Base-by-base conservation (phyloP, 2,888 invertebrate genomes). In the Hipparchia sbordonii region DNA sequence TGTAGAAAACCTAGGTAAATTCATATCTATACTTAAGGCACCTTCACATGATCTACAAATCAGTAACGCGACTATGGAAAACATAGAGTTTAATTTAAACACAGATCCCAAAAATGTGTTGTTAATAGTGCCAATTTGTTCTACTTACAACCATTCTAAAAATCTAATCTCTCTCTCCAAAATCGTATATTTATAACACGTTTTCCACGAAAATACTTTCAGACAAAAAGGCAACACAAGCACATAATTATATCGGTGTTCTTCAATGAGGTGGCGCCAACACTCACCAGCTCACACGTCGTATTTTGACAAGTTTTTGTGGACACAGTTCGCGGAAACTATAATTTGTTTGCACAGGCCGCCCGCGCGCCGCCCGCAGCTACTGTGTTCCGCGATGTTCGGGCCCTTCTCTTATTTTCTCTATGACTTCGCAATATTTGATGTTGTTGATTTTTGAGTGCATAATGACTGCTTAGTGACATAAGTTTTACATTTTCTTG, bases 281-380 rank as follows among this genome's bases (percentile, higher is more conserved):
- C 63, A 48, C 52, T 56, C 72, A 48, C 48, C 7, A 6, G 1
- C 7, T 48, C 39, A 6, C 8, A 9, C 7, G 62, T 39, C 45
- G 60, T 62, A 67, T 77, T 77, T 77, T 76, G 76, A 77, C 78
- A 73, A 68, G 61, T 77, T 79, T 77, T 79, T 76, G 61, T 66
- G 59, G 51, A 66, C 13, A 59, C 67, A 51, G 12, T 80, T 77
- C 78, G 33, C 67, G 23, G 78, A 76, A 77, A 60, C 66, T 52
- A 45, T 77, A 65, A 74, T 76, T 74, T 78, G 67, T 77, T 76
- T 73, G 68, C 66, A 57, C 67, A 76, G 75, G 70, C 67, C 65
- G 46, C 65, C 9, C 62, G 45, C 39, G 51, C 71, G 10, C 61
- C 68, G 67, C 10, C 5, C 39, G 9, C 39, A 9, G 48, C 48